Conservation (phyloP, 2,113 vertebrate genomes). For the Tetrao urogallus region DNA sequence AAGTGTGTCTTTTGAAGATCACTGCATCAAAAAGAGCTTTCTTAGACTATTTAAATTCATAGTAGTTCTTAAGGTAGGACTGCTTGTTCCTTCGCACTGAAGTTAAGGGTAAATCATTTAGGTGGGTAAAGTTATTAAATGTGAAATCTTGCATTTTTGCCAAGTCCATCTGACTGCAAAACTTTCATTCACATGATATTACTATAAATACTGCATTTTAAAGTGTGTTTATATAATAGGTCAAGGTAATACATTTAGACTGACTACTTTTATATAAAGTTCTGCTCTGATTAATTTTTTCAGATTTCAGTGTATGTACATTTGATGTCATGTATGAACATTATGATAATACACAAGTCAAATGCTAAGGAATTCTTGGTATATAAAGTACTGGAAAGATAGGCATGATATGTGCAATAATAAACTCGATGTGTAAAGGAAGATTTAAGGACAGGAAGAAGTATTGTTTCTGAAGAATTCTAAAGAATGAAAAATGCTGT, state of each 20-base stretch:
- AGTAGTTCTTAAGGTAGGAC: not conserved
- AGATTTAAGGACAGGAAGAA: not conserved
- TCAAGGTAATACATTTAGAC: not conserved
- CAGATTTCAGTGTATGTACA: not conserved
- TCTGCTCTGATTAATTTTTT: not conserved
- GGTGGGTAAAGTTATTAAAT: not conserved
- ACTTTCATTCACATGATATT: not conserved
- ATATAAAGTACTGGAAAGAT: not conserved
- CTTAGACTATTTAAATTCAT: not conserved
- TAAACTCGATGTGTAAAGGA: not conserved
- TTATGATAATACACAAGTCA: not conserved
- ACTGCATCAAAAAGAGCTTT: not conserved
- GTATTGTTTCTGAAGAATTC: not conserved
- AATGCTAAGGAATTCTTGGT: not conserved
- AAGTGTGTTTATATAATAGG: not conserved
- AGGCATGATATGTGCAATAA: not conserved
- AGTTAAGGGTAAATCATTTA: not conserved
- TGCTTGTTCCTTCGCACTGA: not conserved
- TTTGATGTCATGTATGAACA: not conserved
- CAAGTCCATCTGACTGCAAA: not conserved
- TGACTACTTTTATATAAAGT: not conserved
- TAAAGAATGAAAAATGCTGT: not conserved
- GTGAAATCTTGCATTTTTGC: rapidly evolving
- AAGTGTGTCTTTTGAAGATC: not conserved
- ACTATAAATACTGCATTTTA: not conserved